Base-by-base conservation (phyloP, 2,797 vertebrate species). In the Eospalax fontanierii region DNA sequence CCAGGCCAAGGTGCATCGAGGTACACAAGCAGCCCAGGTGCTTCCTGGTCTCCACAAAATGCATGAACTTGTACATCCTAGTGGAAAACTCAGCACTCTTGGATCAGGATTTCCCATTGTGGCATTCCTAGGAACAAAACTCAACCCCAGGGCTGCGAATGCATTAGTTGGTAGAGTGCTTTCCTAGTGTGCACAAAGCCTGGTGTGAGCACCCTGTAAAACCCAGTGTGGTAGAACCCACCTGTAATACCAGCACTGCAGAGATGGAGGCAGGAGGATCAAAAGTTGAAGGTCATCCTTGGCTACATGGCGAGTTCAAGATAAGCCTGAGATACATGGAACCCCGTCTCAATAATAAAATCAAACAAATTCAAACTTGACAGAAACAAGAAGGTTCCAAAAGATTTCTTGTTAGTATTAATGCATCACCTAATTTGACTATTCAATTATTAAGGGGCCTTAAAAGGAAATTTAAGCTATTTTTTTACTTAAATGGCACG, bases 371-470 rank as follows among this genome's bases (percentile, higher is more conserved):
- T 68, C 50, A 57, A 84, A 33, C 38, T 21, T 6, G 10, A 21
- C 35, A 57, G 38, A 30, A 89, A 6, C 28, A 84, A 73, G 19
- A 38, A 65, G 6, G 15, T 50, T 93, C 22, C 63, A 54, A 43
- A 81, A 38, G 57, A 73, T 30, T 87, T 94, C 46, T 65, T 59
- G 0, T 86, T 95, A 68, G 81, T 70, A 74, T 87, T 84, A 89
- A 57, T n/a, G 15, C 38, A 18, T 43, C 70, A 75, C 35, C 80
- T 82, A 82, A 70, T 86, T 93, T 83, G 71, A 79, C 15, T 79
- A n/a, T 80, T 75, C 30, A 63, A 65, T 26, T 82, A 73, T 66
- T 78, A 66, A 93, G 28, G 43, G 66, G 38, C 22, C 26, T 54
- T 33, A 33, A 11, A n/a, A 11, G 19, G 6, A 75, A 94, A 65